These are phyloP conservation scores for Spongia lamella DNA, from an alignment of 37 sponge, comb jelly and placozoan species.

Conservation along the genomic window DNA sequence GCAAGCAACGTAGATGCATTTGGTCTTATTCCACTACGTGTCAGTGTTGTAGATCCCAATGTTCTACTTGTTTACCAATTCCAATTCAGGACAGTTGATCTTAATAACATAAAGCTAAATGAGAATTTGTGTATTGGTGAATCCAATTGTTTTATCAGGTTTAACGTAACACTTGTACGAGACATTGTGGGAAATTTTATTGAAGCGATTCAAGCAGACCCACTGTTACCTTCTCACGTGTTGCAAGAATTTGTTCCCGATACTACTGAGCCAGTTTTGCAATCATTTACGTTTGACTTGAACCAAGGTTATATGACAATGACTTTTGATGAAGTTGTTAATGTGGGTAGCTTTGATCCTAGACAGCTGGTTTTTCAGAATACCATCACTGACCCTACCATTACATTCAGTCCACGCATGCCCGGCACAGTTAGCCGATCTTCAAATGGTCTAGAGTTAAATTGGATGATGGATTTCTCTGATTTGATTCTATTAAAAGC, in stretches of 20 bases:
- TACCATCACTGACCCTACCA: conserved; percentile 5
- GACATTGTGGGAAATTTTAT: conserved; percentile 72
- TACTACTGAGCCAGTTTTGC: conserved; percentile 50
- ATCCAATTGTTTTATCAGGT: conserved; percentile 77
- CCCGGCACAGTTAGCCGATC: conserved; percentile 38
- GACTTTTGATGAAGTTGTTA: conserved; percentile 80
- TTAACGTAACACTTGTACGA: conserved; percentile 40
- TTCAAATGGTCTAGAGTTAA: conserved; percentile 49
- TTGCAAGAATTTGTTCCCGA: conserved; percentile 55
- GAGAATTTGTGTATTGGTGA: conserved; percentile 61
- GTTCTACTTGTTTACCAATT: conserved; percentile 23
- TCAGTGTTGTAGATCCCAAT: conserved; percentile 32
- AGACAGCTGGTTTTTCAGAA: conserved; percentile 70
- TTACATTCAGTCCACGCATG: conserved; percentile 26
- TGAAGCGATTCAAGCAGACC: conserved; percentile 40
- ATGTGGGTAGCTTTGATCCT: conserved; percentile 52
- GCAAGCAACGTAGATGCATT: conserved; percentile 44
- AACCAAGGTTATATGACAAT: conserved; percentile 66
- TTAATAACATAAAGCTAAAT: conserved; percentile 72
- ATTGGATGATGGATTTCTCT: conserved; percentile 45
- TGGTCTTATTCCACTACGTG: conserved; percentile 5
- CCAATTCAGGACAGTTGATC: conserved; percentile 40
- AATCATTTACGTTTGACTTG: conserved; percentile 63
- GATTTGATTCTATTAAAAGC: conserved; percentile 76
- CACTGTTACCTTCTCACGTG: conserved; percentile 44